Base-by-base conservation (phyloP, 2,888 invertebrate genomes). In the Rhyacophila evoluta region DNA sequence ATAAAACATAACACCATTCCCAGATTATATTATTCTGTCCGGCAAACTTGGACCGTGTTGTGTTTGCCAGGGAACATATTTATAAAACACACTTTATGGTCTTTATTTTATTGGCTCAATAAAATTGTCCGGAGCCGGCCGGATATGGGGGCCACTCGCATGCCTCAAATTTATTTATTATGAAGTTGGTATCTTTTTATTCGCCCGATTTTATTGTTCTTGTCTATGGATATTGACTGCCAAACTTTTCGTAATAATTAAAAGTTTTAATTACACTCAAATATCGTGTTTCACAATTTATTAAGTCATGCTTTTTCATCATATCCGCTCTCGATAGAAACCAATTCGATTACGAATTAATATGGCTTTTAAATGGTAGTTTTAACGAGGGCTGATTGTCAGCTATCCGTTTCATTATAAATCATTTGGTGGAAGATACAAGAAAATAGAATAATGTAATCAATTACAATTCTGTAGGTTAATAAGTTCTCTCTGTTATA, bases 61-160 rank as follows among this genome's bases (percentile, higher is more conserved):
- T 78, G 78, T 79, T 76, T 77, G 74, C 27, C 67, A 27, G 71
- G 72, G 75, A 80, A 80, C 80, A 80, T 78, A 76, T 81, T 80
- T 76, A 76, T 78, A 75, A 76, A 74, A 55, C 36, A 25, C 72
- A 37, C 70, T 78, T 78, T 81, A 81, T 81, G 76, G 74, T 75
- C 75, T 37, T 19, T 37, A 72, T 80, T 77, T 80, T 80, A 77
- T 71, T 36, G 70, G 72, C 33, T 37, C 74, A 76, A 81, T 81
- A 81, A 81, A 81, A 81, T 33, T 74, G 78, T 76, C 67, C 27
- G 55, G 8, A 37, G 39, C 29, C 29, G 37, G 73, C 72, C 74
- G 75, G 29, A 72, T 36, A 55, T 55, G 55, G 55, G 33, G 36
- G 68, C 38, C 37, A 37, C 68, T 69, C 74, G 75, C 28, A 72